These are phyloP conservation scores for Folsomia candida DNA, from an alignment of 2,888 invertebrate species.

Conservation along the genomic window DNA sequence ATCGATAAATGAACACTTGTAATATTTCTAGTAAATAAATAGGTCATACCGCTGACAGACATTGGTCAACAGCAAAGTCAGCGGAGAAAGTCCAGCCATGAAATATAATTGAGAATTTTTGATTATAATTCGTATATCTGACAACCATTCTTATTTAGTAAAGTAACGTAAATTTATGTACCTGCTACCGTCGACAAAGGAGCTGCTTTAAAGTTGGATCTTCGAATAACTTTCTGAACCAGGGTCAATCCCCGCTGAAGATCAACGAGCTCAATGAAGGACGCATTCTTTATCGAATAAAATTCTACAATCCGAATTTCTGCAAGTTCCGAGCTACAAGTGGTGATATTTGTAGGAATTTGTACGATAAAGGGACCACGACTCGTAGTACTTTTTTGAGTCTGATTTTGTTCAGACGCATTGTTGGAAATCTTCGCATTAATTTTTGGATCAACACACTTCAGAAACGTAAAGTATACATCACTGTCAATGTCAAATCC, in stretches of 20 bases:
- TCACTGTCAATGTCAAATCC: constrained; percentile 11
- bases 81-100: no score
- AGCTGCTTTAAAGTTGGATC: constrained; percentile 21
- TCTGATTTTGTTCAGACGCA: neutral
- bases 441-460: neutral
- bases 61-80: no score
- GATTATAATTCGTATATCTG: no score
- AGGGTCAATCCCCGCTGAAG: neutral
- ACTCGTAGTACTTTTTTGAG: no score
- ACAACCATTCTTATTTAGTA: no score
- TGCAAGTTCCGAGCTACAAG: neutral
- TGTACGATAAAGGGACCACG: neutral
- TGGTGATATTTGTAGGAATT: neutral
- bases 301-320: constrained; percentile 13
- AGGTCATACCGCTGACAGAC: no score
- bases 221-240: constrained; percentile 27
- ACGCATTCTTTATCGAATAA: constrained; percentile 26
- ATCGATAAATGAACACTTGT: no score
- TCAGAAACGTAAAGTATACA: neutral
- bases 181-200: constrained; percentile 17
- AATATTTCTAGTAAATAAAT: no score
- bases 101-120: no score
- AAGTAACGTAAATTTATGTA: no score
- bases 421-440: neutral
- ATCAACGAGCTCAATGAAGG: constrained; percentile 18